Conservation (phyloP, 2,888 invertebrate species). For the Trichacis sp. region DNA sequence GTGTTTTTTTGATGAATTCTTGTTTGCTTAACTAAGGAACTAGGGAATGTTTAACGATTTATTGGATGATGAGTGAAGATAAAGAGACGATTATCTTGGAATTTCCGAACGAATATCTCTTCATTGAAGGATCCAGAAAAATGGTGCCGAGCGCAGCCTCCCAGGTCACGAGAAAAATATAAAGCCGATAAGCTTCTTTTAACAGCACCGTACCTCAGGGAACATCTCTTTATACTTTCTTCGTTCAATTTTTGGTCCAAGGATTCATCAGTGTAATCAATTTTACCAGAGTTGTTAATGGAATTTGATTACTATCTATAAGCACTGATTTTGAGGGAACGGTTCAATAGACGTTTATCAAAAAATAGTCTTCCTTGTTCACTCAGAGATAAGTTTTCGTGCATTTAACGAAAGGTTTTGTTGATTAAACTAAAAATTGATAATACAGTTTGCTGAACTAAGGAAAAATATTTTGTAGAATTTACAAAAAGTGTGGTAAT, state of each 20-base stretch:
- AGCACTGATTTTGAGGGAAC: background rate
- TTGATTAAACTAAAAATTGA: no score
- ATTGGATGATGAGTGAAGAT: no score
- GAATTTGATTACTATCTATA: background rate
- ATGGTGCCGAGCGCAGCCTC: conserved; percentile 16
- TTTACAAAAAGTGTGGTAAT: no score
- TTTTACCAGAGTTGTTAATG: background rate
- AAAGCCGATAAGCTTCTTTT: conserved; percentile 35
- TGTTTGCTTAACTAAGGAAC: no score
- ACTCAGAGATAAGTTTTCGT: no score
- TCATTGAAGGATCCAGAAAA: conserved; percentile 24
- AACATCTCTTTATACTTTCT: conserved; percentile 14
- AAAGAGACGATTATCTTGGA: conserved; percentile 15
- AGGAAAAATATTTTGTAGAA: no score
- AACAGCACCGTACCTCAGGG: conserved; percentile 26
- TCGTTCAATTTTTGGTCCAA: conserved; percentile 11
- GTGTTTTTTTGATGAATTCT: no score
- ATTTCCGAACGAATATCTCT: conserved; percentile 23
- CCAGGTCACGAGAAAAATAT: conserved; percentile 20
- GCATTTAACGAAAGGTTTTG: no score
- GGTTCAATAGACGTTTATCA: background rate
- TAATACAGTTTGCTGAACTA: no score
- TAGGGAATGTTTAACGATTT: no score
- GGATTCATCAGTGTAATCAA: background rate
- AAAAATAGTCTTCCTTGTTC: background rate